Conservation (phyloP, 2,888 invertebrate genomes). For the Folsomia candida region DNA sequence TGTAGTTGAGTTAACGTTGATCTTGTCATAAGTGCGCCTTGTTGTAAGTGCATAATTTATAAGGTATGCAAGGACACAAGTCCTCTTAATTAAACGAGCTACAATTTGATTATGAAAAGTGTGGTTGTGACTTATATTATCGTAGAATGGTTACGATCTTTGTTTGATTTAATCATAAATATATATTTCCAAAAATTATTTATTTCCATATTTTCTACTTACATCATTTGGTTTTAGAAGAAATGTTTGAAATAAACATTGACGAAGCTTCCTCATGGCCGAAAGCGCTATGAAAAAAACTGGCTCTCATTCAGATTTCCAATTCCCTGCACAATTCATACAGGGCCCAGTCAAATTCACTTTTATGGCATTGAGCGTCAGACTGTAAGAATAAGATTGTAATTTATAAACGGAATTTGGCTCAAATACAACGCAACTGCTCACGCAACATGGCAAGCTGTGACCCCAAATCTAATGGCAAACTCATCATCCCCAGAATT, state of each 20-base stretch:
- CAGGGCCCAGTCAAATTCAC: not conserved
- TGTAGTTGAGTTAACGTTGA: too few relatives aligned
- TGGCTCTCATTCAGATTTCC: not conserved
- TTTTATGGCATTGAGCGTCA: not conserved
- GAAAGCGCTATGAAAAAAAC: not conserved
- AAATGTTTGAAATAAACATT: not conserved
- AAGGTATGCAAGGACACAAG: too few relatives aligned
- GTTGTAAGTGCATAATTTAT: too few relatives aligned
- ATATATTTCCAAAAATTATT: too few relatives aligned
- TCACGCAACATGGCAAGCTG: not conserved
- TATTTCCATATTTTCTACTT: too few relatives aligned
- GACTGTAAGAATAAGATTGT: not conserved
- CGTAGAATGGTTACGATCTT: too few relatives aligned
- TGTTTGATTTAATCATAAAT: too few relatives aligned
- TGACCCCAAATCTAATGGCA: not conserved
- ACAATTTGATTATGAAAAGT: too few relatives aligned
- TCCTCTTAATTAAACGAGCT: too few relatives aligned
- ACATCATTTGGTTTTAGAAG: not conserved
- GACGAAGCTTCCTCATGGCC: not conserved
- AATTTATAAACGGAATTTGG: not conserved
- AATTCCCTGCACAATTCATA: not conserved
- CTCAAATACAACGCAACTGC: not conserved
- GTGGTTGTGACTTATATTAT: too few relatives aligned
- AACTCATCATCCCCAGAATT: not conserved
- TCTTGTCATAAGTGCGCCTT: too few relatives aligned